Conservation (phyloP, 2,888 invertebrate species). For the Volucella inanis region DNA sequence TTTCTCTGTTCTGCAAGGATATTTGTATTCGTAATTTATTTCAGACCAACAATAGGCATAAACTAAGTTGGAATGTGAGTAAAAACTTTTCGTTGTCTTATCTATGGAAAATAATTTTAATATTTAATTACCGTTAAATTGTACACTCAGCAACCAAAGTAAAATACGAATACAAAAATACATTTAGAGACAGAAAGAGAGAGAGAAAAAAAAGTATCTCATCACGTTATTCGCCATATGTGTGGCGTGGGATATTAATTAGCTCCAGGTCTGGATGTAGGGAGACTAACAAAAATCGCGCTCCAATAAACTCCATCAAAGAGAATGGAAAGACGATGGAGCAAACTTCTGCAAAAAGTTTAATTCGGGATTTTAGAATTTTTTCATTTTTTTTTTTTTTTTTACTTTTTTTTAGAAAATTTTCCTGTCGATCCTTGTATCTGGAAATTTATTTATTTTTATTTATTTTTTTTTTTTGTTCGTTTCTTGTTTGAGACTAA, state of each 20-base stretch:
- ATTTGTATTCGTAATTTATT: slow-evolving; percentile 10
- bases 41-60: neutral
- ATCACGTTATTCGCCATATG: slow-evolving; percentile 24
- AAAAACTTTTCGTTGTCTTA: slow-evolving; percentile 18
- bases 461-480: neutral
- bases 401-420: neutral
- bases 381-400: neutral
- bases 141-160: neutral
- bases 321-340: too few relatives aligned
- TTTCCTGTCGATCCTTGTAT: slow-evolving; percentile 24
- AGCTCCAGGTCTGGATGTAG: slow-evolving; percentile 3
- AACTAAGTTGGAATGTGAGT: neutral
- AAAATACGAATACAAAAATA: neutral
- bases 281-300: neutral
- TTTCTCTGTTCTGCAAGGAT: neutral
- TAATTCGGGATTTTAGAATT: slow-evolving; percentile 30
- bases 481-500: slow-evolving; percentile 22
- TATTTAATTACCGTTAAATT: slow-evolving; percentile 55
- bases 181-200: neutral
- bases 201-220: slow-evolving; percentile 7
- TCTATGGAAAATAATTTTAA: slow-evolving; percentile 38
- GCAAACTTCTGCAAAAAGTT: slow-evolving; percentile 44
- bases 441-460: neutral
- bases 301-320: neutral
- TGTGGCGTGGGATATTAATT: slow-evolving; percentile 44